Percentiles rank a stretch among this genome's conserved stretches.
Evolutionary conservation across 2,888 invertebrate species (phyloP).

Genomic region (Drosophila villosipedis): DNA sequence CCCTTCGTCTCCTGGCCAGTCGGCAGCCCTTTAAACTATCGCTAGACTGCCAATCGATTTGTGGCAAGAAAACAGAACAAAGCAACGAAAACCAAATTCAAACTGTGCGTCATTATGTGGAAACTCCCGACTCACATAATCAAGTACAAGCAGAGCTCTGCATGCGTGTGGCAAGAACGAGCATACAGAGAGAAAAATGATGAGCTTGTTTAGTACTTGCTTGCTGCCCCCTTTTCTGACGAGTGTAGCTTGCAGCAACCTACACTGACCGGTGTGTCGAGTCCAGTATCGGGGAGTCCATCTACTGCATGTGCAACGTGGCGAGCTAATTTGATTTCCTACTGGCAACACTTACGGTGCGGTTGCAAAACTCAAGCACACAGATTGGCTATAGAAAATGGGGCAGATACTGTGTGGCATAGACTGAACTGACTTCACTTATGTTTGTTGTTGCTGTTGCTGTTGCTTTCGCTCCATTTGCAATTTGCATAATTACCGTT

Average conservation of each 20-base stretch:
- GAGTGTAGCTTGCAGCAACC: constrained; percentile 23
- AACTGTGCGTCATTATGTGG: constrained; percentile 5
- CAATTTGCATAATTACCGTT: constrained; percentile 82
- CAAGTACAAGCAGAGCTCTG: constrained; percentile 25
- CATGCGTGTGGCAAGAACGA: constrained; percentile 55
- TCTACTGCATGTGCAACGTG: constrained; percentile 57
- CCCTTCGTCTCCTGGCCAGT: background rate
- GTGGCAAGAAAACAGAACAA: constrained; percentile 24
- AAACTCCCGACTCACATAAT: constrained; percentile 48
- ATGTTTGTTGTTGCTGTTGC: constrained; percentile 26
- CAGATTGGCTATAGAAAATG: constrained; percentile 44
- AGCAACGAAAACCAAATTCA: constrained; percentile 40
- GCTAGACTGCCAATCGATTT: constrained; percentile 49
- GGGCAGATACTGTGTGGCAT: constrained; percentile 20
- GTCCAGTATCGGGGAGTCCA: constrained; percentile 18
- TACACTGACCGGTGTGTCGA: constrained; percentile 15
- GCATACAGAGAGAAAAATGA: background rate
- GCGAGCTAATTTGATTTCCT: constrained; percentile 78
- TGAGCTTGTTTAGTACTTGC: background rate
- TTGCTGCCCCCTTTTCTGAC: background rate
- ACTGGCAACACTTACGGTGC: constrained; percentile 79
- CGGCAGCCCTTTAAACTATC: constrained; percentile 2
- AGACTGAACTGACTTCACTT: constrained; percentile 29
- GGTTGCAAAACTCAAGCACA: constrained; percentile 53
- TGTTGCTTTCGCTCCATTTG: constrained; percentile 60